Evolutionary conservation across 2,113 vertebrate species (phyloP), one percentile per base, ranked within the genome.

Genomic region (Probosciger aterrimus): DNA sequence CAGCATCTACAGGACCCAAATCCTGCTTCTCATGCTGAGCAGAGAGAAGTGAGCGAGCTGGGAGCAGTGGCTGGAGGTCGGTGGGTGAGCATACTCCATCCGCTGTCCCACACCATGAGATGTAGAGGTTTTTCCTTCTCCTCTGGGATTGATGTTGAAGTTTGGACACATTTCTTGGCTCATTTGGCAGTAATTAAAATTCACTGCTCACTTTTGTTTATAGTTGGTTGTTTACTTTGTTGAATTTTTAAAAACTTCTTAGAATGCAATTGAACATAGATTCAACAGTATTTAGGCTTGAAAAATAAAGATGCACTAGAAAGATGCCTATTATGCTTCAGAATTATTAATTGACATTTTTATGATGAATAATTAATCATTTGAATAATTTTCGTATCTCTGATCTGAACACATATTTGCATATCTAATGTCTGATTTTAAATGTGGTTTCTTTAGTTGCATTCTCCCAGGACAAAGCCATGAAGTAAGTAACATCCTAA

Each of bases 361-460:
- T 98, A 98, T 98, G 97, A 98, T 99, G 98, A 99, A 99, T 99
- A 98, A 99, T 99, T 99, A 99, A 99, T 99, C 98, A 98, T 99
- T 98, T 99, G 99, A 99, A 99, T 99, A 99, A 99, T 99, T 99
- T 99, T 99, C 96, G 96, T 98, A 99, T 98, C 98, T 99, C 98
- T 99, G 99, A 99, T 99, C 98, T 99, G 98, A 98, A 98, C 98
- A 98, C 98, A 98, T 98, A 99, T 99, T 99, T 99, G 98, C 99
- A 99, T 99, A 99, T 99, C 98, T 99, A 99, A 99, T 99, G 97
- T 98, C 97, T 98, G 98, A 98, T 98, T 98, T 98, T 98, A 98
- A 98, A 97, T 98, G 97, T 98, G 97, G 97, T 87, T 97, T 96
- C 93, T 98, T 97, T 96, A 96, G 97, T 95, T 97, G 97, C 98